A percentile compares a stretch with the other conserved stretches of the same genome.
Conservation (phyloP, 2,888 invertebrate genomes). For the Amorpha juglandis region DNA sequence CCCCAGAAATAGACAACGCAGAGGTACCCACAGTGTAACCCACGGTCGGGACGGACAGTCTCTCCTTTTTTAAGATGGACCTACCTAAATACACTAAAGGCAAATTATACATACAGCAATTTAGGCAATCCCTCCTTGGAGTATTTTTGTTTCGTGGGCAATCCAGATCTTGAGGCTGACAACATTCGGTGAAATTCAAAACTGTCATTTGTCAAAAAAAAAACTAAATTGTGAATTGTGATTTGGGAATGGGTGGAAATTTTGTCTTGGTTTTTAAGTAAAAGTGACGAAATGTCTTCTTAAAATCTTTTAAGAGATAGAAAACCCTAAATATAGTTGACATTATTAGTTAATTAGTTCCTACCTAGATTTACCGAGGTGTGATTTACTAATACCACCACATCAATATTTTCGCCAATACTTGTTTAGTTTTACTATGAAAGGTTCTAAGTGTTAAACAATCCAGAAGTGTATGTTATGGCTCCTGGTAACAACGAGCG, state of each 20-base stretch:
- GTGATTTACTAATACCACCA: conserved; percentile 7
- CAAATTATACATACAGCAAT: too few relatives aligned
- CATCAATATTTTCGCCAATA: conserved; percentile 13
- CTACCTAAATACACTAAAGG: too few relatives aligned
- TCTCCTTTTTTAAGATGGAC: too few relatives aligned
- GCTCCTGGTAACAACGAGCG: conserved; percentile 82
- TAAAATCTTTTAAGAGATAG: neutral
- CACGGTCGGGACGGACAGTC: too few relatives aligned
- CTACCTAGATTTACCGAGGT: neutral
- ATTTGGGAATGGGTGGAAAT: conserved; percentile 13
- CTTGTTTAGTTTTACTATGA: conserved; percentile 34
- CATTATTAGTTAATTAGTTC: conserved; percentile 3
- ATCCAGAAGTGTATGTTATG: conserved; percentile 67
- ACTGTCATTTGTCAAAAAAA: conserved; percentile 10
- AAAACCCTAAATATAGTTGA: neutral
- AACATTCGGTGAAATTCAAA: neutral
- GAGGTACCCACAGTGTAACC: too few relatives aligned
- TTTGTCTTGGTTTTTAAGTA: neutral
- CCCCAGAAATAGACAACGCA: too few relatives aligned
- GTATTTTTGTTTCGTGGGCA: too few relatives aligned
- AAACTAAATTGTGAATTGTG: neutral
- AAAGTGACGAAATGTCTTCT: neutral
- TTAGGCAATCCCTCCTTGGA: too few relatives aligned
- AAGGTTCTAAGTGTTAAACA: conserved; percentile 42
- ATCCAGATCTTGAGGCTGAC: too few relatives aligned